Evolutionary conservation across 2,888 invertebrate species (phyloP).

Genomic region (Druceiella hillmani): DNA sequence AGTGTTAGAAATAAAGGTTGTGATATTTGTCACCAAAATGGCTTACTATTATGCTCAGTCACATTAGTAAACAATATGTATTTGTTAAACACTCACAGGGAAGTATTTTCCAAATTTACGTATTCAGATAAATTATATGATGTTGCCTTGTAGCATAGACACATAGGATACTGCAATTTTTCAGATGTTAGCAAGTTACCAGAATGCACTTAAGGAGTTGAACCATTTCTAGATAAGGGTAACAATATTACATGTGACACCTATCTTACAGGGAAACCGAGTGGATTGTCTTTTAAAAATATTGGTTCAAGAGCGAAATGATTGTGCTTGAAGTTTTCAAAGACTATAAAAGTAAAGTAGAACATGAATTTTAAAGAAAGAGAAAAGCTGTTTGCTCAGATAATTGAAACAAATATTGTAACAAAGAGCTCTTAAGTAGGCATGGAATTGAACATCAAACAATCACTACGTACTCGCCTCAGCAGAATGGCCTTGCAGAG

Average conservation of each 20-base stretch:
- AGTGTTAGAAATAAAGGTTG: background rate
- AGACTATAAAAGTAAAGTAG: too few species aligned
- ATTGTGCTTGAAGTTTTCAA: too few species aligned
- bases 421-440: too few species aligned
- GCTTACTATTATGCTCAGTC: background rate
- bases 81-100: conserved; percentile 1
- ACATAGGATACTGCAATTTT: conserved; percentile 1
- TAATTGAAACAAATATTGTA: too few species aligned
- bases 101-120: background rate
- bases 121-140: background rate
- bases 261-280: background rate
- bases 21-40: background rate
- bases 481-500: too few species aligned
- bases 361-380: too few species aligned
- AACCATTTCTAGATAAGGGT: background rate
- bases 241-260: background rate
- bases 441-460: too few species aligned
- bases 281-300: background rate
- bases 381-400: too few species aligned
- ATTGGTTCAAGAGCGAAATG: background rate
- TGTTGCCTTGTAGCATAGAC: background rate
- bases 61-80: background rate
- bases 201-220: background rate
- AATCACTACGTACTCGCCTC: too few species aligned
- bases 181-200: conserved; percentile 1